Evolutionary conservation across 2,888 invertebrate species (phyloP).

Genomic region (Serrognathus titanus): DNA sequence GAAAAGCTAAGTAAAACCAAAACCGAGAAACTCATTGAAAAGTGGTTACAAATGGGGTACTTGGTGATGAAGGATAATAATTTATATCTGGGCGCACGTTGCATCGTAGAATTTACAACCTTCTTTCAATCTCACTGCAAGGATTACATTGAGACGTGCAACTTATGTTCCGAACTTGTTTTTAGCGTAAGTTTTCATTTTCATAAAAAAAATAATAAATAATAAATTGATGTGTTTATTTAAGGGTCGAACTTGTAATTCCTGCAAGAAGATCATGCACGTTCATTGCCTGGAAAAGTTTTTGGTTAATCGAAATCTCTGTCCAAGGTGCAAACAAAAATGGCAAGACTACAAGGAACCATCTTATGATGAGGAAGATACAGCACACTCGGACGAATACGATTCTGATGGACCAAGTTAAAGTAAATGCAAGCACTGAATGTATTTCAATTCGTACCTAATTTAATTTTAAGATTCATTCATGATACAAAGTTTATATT

Average conservation of each 20-base stretch:
- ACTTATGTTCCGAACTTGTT: constrained; percentile 39
- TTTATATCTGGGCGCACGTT: constrained; percentile 38
- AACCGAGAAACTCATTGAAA: constrained; percentile 34
- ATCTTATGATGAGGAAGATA: not conserved
- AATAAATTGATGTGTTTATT: not conserved
- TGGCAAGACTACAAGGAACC: not conserved
- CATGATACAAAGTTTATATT: too few species aligned
- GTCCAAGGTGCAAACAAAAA: constrained; percentile 10
- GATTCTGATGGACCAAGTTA: not conserved
- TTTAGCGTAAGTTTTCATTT: constrained; percentile 33
- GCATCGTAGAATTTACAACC: constrained; percentile 38
- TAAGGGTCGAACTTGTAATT: constrained; percentile 5
- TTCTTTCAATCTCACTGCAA: constrained; percentile 35
- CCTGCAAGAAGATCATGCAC: constrained; percentile 10
- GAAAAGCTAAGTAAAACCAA: constrained; percentile 29
- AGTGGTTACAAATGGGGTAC: constrained; percentile 36
- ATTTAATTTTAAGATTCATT: too few species aligned
- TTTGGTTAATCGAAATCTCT: constrained; percentile 3
- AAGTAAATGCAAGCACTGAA: not conserved
- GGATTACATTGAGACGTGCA: constrained; percentile 32
- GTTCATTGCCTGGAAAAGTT: constrained; percentile 9
- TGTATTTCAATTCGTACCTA: too few species aligned
- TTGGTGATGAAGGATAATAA: constrained; percentile 31
- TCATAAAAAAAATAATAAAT: not conserved
- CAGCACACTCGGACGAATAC: not conserved